Percentiles rank a stretch among this genome's conserved stretches.
Conservation (phyloP, 2,888 invertebrate genomes). For the Volucella zonaria region DNA sequence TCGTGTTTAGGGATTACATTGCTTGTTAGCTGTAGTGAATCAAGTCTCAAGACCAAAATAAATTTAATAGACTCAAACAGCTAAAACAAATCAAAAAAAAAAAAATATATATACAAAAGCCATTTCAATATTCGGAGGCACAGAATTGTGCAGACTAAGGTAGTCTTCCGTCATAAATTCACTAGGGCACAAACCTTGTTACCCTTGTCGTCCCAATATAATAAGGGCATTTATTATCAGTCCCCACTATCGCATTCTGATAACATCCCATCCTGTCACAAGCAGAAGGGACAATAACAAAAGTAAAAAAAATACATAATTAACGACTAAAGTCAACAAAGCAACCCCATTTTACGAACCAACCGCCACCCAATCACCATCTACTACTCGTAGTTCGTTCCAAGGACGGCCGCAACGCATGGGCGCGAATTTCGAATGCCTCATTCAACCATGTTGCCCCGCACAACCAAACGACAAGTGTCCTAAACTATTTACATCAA, state of each 20-base stretch:
- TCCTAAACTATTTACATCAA: slow-evolving; percentile 58
- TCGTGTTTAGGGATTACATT: background rate
- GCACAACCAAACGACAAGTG: slow-evolving; percentile 31
- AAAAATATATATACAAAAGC: background rate
- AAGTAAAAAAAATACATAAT: slow-evolving; percentile 53
- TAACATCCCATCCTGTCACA: slow-evolving; percentile 17
- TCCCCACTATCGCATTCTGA: slow-evolving; percentile 21
- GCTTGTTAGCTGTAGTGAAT: slow-evolving; percentile 21
- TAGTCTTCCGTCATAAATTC: slow-evolving; percentile 43
- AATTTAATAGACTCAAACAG: background rate
- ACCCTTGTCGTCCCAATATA: background rate
- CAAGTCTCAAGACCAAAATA: slow-evolving; percentile 7
- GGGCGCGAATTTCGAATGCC: slow-evolving; percentile 43
- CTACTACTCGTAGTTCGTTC: too few relatives aligned
- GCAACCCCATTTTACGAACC: slow-evolving; percentile 46
- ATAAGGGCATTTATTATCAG: slow-evolving; percentile 49
- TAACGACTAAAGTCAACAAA: slow-evolving; percentile 63
- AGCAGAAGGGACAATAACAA: background rate
- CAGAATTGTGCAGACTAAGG: slow-evolving; percentile 8
- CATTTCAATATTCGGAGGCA: slow-evolving; percentile 18
- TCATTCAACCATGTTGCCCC: slow-evolving; percentile 28
- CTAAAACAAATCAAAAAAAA: background rate
- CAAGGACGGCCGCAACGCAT: slow-evolving; percentile 23
- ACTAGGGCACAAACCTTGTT: background rate
- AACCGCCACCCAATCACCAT: background rate